Percentiles rank a stretch among this genome's conserved stretches.
Evolutionary conservation across 2,113 vertebrate species (phyloP).

Genomic region (Amazona guildingii): DNA sequence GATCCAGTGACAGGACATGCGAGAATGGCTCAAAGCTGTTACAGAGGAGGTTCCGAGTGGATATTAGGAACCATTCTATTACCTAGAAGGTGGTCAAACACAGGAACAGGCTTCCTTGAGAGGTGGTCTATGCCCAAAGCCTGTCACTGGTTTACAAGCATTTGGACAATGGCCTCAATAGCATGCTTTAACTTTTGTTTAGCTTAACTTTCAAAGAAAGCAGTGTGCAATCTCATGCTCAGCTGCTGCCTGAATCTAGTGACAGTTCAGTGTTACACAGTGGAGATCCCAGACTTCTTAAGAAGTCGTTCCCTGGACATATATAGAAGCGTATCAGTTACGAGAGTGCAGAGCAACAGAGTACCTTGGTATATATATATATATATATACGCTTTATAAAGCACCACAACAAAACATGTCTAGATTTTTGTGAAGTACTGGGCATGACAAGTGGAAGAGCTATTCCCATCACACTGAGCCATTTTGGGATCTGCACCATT

Average conservation of each 20-base stretch:
- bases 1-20: not conserved
- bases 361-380: not conserved
- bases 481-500: not conserved
- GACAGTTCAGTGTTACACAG: not conserved
- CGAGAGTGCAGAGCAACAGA: not conserved
- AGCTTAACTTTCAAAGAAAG: not conserved
- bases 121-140: not conserved
- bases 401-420: not conserved
- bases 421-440: not conserved
- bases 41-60: no score
- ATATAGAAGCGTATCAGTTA: not conserved
- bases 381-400: not conserved
- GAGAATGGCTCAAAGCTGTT: not conserved
- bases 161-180: not conserved
- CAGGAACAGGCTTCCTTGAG: not conserved
- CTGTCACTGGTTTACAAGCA: not conserved
- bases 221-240: not conserved
- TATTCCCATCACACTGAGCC: not conserved
- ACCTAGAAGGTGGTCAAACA: not conserved
- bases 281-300: not conserved
- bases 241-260: not conserved
- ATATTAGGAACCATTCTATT: not conserved
- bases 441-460: not conserved
- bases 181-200: not conserved
- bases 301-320: not conserved